These are phyloP conservation scores for Dryobota labecula DNA, from an alignment of 2,888 invertebrate genomes.

Conservation along the genomic window DNA sequence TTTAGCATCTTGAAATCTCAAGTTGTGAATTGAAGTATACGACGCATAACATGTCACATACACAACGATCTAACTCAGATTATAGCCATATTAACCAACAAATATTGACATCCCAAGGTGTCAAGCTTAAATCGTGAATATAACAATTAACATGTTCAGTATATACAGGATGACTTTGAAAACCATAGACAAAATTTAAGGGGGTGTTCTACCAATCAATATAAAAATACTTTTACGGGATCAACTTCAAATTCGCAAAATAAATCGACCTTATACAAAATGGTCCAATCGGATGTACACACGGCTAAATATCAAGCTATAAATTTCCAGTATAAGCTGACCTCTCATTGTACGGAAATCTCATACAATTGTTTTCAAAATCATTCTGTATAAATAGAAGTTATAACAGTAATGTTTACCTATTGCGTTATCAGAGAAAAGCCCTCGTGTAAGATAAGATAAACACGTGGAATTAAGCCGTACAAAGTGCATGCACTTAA, in stretches of 20 bases:
- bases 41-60: not conserved
- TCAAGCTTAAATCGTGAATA: not conserved
- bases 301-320: too few relatives aligned
- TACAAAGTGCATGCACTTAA: conserved; percentile 13
- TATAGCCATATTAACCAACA: not conserved
- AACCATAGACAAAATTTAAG: too few relatives aligned
- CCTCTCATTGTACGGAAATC: too few relatives aligned
- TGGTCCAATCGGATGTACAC: too few relatives aligned
- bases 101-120: conserved; percentile 4
- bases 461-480: not conserved
- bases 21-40: not conserved
- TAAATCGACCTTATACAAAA: not conserved
- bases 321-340: too few relatives aligned
- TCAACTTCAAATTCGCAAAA: too few relatives aligned
- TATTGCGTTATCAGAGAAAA: not conserved
- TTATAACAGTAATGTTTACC: not conserved
- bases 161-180: too few relatives aligned
- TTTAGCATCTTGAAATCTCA: not conserved
- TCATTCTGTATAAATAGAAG: not conserved
- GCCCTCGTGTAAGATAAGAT: conserved; percentile 2
- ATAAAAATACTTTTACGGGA: too few relatives aligned
- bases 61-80: not conserved
- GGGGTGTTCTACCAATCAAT: too few relatives aligned
- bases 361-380: too few relatives aligned
- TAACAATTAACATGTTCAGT: not conserved